Base-by-base conservation (phyloP, 2,113 vertebrate genomes). In the Egretta garzetta region DNA sequence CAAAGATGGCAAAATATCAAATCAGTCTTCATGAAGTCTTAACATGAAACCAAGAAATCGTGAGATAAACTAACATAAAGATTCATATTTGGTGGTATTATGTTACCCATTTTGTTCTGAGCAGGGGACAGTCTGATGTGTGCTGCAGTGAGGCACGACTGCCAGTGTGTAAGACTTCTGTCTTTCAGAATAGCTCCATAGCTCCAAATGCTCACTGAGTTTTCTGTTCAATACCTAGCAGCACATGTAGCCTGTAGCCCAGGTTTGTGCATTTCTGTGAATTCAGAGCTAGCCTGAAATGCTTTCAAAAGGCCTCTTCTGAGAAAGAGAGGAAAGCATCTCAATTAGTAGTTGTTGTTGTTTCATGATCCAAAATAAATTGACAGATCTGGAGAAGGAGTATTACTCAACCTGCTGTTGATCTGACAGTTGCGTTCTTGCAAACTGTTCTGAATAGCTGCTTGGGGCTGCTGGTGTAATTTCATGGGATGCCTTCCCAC, bases 81-180 rank as follows among this genome's bases (percentile, higher is more conserved):
- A 33, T 24, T 66, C 14, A 4, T 27, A 26, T 58, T 59, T 75
- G 64, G 14, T 67, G 41, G 28, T 80, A 0, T 41, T 37, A 16
- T 2, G 4, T 58, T 84, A 45, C 35, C 35, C 2, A 1, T 45
- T 74, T 41, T 80, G 41, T 37, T 73, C 45, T 21, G 22, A 62
- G 33, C 43, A 58, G 49, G 35, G 35, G 20, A 22, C 28, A 56
- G 22, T 9, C 71, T 37, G 33, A 6, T 12, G 22, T 19, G 27
- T n/a, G 47, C 53, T 59, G 32, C 26, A 47, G 24, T 8, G 41
- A 79, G 53, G 53, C 26, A 19, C 10, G 4, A 3, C 17, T 14
- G 4, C 3, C 3, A 0, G 6, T 5, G 15, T 14, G 0, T 10
- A 43, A 53, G 47, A 17, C 30, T 45, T 55, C 3, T 7, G 37